A percentile compares a stretch with the other conserved stretches of the same genome.
phyloP scores from a whole-genome alignment of 2,113 vertebrate genomes.

The Ceratotherium simum region DNA sequence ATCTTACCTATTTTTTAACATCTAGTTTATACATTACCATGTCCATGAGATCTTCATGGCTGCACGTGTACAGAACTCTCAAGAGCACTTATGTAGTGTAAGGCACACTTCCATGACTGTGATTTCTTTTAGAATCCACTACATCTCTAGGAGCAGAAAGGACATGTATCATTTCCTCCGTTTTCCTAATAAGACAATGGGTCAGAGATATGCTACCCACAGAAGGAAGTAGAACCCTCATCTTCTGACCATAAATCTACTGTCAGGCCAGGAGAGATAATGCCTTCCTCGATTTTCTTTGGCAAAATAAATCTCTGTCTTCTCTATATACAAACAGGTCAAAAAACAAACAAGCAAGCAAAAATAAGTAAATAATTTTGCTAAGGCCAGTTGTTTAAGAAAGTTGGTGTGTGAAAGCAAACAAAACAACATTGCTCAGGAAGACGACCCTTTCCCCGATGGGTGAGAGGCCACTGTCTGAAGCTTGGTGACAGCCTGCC shows the following conservation, averaged over 20 bases:
- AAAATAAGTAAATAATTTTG: background rate
- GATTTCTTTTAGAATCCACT: background rate
- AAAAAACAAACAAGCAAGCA: background rate
- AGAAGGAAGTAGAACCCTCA: background rate
- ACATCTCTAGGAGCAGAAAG: background rate
- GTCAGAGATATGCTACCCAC: background rate
- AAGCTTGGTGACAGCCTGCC: too few relatives aligned
- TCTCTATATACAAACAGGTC: background rate
- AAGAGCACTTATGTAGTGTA: fast-evolving
- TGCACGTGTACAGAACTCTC: too few relatives aligned
- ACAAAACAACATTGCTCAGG: background rate
- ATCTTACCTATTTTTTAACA: background rate
- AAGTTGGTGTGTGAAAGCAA: background rate
- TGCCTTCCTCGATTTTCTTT: background rate
- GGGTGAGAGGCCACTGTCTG: too few relatives aligned
- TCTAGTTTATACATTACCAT: background rate
- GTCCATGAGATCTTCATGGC: background rate
- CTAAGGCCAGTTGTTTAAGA: background rate
- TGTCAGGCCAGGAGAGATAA: background rate
- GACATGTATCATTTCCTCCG: fast-evolving
- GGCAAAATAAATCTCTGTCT: background rate
- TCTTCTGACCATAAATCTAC: background rate
- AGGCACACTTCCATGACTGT: background rate
- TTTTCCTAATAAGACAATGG: background rate
- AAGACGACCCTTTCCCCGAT: background rate